A percentile compares a stretch with the other conserved stretches of the same genome.
Conservation (phyloP, 2,888 invertebrate species). For the Furcula furcula region DNA sequence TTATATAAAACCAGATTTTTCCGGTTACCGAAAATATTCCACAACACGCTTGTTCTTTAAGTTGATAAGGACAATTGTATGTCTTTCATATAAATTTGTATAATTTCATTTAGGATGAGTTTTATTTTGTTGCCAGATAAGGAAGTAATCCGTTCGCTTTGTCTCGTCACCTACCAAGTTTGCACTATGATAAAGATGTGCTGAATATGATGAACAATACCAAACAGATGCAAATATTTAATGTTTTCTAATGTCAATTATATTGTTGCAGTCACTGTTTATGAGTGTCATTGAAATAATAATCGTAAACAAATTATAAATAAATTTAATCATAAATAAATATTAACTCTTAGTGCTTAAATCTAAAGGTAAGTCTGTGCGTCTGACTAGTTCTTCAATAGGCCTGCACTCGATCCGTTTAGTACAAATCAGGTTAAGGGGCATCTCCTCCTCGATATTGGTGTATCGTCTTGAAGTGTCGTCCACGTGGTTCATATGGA, state of each 20-base stretch:
- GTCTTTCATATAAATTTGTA: background rate
- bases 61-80: background rate
- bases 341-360: slow-evolving; percentile 80
- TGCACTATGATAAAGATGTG: slow-evolving; percentile 52
- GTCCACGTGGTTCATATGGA: slow-evolving; percentile 30
- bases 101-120: slow-evolving; percentile 11
- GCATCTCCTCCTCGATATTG: slow-evolving; percentile 54
- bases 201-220: slow-evolving; percentile 58
- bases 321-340: slow-evolving; percentile 32
- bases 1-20: slow-evolving; percentile 10
- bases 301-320: slow-evolving; percentile 2
- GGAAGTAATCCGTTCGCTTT: slow-evolving; percentile 26
- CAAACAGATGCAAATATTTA: slow-evolving; percentile 43
- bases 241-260: slow-evolving; percentile 3
- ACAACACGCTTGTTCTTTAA: slow-evolving; percentile 3
- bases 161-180: slow-evolving; percentile 41
- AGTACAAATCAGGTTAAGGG: slow-evolving; percentile 67
- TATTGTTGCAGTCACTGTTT: background rate
- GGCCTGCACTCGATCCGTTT: slow-evolving; percentile 60
- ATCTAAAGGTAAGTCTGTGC: slow-evolving; percentile 82
- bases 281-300: too few species aligned
- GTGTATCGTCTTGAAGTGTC: slow-evolving; percentile 27
- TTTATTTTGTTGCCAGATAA: slow-evolving; percentile 30
- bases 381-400: slow-evolving; percentile 63
- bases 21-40: slow-evolving; percentile 17